These are phyloP conservation scores for Clusia tigrina DNA, from an alignment of 2,888 invertebrate genomes.

Conservation along the genomic window DNA sequence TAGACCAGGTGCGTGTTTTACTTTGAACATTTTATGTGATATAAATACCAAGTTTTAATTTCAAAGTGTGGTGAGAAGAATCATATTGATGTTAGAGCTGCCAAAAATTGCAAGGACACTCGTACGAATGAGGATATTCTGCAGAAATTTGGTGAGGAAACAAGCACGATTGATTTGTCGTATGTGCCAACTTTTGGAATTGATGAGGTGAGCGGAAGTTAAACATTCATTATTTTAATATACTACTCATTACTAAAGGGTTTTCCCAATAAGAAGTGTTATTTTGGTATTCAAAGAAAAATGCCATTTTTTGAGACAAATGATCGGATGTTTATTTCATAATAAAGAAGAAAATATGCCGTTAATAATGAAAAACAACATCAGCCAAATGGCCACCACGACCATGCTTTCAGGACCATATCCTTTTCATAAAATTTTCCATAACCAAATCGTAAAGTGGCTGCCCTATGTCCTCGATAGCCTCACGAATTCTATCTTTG, in stretches of 20 bases:
- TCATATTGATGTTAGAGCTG: slow-evolving; percentile 45
- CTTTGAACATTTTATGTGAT: not conserved
- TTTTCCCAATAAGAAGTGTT: no score
- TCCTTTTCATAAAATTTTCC: no score
- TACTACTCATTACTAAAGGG: not conserved
- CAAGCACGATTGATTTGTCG: slow-evolving; percentile 49
- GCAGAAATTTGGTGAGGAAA: slow-evolving; percentile 52
- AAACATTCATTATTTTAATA: not conserved
- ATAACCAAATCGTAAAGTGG: no score
- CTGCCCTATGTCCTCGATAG: no score
- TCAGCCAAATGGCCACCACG: no score
- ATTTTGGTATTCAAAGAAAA: no score
- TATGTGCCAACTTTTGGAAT: slow-evolving; percentile 60
- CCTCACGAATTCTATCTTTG: no score
- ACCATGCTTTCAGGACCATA: no score
- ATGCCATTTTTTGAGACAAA: no score
- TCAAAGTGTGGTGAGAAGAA: slow-evolving; percentile 46
- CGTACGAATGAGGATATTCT: slow-evolving; percentile 52
- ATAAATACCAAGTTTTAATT: slow-evolving; percentile 14
- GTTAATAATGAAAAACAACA: no score
- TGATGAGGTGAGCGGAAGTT: slow-evolving; percentile 54
- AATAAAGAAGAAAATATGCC: no score
- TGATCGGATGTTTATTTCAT: no score
- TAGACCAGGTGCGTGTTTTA: slow-evolving; percentile 39
- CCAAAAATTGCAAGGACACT: slow-evolving; percentile 46